Conservation (phyloP, 2,888 invertebrate species). For the Phorcus lineatus region DNA sequence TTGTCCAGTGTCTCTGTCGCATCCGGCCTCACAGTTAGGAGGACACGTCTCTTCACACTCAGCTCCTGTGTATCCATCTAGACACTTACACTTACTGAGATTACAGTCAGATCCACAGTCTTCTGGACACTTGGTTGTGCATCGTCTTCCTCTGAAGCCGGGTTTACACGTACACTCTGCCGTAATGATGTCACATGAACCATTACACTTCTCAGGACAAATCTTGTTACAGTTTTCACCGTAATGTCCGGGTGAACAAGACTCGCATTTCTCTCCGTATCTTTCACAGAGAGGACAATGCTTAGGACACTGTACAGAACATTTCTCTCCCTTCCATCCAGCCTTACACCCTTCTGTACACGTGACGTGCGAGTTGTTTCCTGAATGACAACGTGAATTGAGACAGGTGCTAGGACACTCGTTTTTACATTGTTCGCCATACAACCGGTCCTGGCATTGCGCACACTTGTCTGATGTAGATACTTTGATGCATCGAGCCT, state of each 20-base stretch:
- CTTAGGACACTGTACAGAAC: not conserved
- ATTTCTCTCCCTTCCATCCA: slow-evolving; percentile 34
- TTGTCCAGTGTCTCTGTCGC: not conserved
- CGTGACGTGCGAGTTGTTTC: slow-evolving; percentile 37
- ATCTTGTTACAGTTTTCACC: not conserved
- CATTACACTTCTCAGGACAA: not conserved
- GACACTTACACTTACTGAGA: not conserved
- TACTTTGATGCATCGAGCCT: not conserved
- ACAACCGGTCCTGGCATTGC: not conserved
- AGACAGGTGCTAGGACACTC: not conserved
- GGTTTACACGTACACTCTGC: not conserved
- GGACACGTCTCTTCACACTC: not conserved
- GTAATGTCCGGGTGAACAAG: not conserved
- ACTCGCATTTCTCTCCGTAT: not conserved
- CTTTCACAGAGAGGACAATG: not conserved
- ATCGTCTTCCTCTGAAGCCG: not conserved
- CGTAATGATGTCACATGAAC: not conserved
- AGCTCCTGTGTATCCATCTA: not conserved
- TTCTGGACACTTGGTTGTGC: not conserved
- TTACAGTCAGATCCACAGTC: not conserved
- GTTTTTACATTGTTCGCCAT: not conserved
- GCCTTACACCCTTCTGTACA: slow-evolving; percentile 40
- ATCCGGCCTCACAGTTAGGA: not conserved
- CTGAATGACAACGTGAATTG: not conserved
- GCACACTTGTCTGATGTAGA: not conserved